Base-by-base conservation (phyloP, 2,888 invertebrate species). In the Polydrusus pterygomalis region DNA sequence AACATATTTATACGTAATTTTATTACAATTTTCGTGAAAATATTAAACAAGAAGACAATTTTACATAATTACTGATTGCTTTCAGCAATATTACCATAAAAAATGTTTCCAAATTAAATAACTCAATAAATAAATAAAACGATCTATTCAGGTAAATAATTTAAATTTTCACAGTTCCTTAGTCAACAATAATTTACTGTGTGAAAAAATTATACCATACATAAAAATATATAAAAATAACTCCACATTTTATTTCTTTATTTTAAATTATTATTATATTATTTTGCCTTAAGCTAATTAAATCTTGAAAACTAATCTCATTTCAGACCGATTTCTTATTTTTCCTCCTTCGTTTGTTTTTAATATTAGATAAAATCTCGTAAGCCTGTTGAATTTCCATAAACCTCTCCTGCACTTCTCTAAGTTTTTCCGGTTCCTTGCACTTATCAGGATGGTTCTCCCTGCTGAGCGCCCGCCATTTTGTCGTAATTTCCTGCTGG, bases 331-430 rank as follows among this genome's bases (percentile, higher is more conserved):
- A 92, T 82, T 93, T 92, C 82, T 93, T 93, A 85, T 96, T 96
- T 78, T 92, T 91, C 67, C 92, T 89, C 79, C 91, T 91, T 64
- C 96, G 89, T 79, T 93, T 93, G 68, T 92, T 91, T 84, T 96
- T 96, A 80, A 94, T 94, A 81, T 93, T 95, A 9, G 96, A 96
- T 0, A 97, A 89, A 54, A 95, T 93, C 84, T 96, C 97, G 85
- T 97, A 98, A 0, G 98, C 97, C 84, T 96, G 94, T 83, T 97
- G 97, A 77, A 97, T 95, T 83, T 97, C 96, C 90, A 97, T 95
- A 86, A 98, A 98, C 68, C 91, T 92, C 80, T 95, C 94, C 84
- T 97, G 95, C 0, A 96, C 97, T 1, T 88, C 90, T 51, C 95
- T 91, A 73, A 91, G 90, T 0, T 90, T 87, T 2, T 90, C 90